These are phyloP conservation scores for Coptodon rendalli DNA, from an alignment of 2,113 vertebrate genomes.

Conservation along the genomic window DNA sequence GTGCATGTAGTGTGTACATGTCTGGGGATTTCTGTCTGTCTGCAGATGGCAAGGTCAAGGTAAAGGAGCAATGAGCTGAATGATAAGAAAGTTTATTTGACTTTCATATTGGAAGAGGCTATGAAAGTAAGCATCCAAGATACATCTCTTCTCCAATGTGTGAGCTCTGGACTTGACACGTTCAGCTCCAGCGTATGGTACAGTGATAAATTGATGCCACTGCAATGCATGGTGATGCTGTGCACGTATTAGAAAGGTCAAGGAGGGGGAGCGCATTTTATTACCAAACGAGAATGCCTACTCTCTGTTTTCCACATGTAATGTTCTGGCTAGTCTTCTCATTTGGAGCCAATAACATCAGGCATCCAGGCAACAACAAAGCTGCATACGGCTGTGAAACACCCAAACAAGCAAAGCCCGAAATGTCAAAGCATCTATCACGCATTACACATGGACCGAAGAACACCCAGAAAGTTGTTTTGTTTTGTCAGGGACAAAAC, in stretches of 20 bases:
- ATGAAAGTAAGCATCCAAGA: not conserved
- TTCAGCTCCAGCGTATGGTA: not conserved
- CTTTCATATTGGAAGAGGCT: not conserved
- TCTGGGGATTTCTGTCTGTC: not conserved
- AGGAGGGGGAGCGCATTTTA: not conserved
- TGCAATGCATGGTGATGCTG: not conserved
- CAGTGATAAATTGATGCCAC: constrained; percentile 13
- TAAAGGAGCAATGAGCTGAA: not conserved
- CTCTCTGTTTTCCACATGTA: constrained; percentile 12
- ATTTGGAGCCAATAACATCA: constrained; percentile 17
- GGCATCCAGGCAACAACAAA: constrained; percentile 5
- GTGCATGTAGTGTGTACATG: not conserved
- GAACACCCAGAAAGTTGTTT: not conserved
- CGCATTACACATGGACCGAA: constrained; percentile 20
- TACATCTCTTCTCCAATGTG: not conserved
- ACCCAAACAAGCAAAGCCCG: constrained; percentile 22
- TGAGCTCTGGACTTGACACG: not conserved
- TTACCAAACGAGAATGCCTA: not conserved
- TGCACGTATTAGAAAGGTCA: constrained; percentile 41
- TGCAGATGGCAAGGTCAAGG: not conserved
- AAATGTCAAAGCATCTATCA: constrained; percentile 65
- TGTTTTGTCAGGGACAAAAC: not conserved
- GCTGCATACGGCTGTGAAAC: constrained; percentile 6
- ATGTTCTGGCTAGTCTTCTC: constrained; percentile 24
- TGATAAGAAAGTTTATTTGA: not conserved